phyloP scores from a whole-genome alignment of 2,797 vertebrate species.

The Microhierax caerulescens region DNA sequence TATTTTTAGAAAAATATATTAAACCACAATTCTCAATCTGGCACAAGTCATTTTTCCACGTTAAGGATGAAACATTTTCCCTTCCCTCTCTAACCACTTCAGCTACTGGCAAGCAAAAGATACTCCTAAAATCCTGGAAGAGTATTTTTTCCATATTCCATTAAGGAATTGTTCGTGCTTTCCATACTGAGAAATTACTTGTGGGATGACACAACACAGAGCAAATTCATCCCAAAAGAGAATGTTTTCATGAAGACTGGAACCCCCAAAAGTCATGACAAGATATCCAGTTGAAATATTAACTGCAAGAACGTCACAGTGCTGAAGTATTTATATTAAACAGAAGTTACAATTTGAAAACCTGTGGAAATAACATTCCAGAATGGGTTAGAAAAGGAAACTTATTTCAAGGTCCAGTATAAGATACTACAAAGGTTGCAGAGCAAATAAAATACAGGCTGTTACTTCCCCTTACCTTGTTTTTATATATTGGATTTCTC shows the following conservation, averaged over 20 bases:
- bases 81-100: background rate
- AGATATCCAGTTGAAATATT: background rate
- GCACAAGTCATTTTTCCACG: background rate
- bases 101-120: slow-evolving; percentile 20
- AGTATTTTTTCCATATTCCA: slow-evolving; percentile 6
- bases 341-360: background rate
- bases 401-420: background rate
- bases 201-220: background rate
- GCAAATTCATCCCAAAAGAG: background rate
- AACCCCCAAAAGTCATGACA: background rate
- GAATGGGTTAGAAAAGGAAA: background rate
- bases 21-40: background rate
- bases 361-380: background rate
- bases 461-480: background rate
- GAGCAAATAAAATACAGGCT: background rate
- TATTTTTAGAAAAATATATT: background rate
- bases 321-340: background rate
- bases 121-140: background rate
- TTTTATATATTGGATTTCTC: background rate
- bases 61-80: background rate
- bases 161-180: background rate
- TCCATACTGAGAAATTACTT: background rate
- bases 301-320: background rate
- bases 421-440: background rate
- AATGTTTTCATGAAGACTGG: background rate